Evolutionary conservation across 1,140 invertebrate genomes (phyloP).

Genomic region (Papilio xuthus): DNA sequence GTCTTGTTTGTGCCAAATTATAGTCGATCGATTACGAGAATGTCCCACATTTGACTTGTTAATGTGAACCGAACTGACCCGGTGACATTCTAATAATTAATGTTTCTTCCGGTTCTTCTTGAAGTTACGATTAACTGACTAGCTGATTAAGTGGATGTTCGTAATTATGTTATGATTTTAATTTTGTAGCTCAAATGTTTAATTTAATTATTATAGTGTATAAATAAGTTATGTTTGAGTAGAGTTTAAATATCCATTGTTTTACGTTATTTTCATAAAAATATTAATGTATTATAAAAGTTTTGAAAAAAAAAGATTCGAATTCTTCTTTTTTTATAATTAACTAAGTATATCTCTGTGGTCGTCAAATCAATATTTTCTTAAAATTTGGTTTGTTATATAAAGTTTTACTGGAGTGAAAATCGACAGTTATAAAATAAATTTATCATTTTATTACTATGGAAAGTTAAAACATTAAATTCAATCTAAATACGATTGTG

Average conservation of each 20-base stretch:
- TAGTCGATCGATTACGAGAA: conserved; percentile 30
- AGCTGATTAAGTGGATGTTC: background rate
- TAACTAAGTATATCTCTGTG: background rate
- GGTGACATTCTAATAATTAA: conserved; percentile 15
- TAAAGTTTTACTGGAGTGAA: background rate
- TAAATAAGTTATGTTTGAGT: too few species aligned
- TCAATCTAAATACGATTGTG: conserved; percentile 1
- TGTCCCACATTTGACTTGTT: conserved; percentile 27
- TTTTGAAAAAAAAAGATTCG: too few species aligned
- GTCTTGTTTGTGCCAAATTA: conserved; percentile 31
- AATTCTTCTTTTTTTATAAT: background rate
- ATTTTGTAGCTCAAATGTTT: background rate
- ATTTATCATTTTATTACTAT: background rate
- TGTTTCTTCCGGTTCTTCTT: conserved; percentile 10
- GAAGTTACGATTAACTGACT: background rate
- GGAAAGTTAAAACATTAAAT: conserved; percentile 6
- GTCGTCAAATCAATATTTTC: background rate
- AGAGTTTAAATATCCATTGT: too few species aligned
- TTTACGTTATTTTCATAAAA: too few species aligned
- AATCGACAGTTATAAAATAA: background rate
- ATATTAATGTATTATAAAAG: too few species aligned
- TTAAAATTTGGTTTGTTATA: background rate
- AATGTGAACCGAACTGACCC: conserved; percentile 7
- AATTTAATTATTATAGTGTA: background rate
- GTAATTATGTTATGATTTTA: background rate